Evolutionary conservation across 2,888 invertebrate genomes (phyloP).

Genomic region (Scotopteryx bipunctaria): DNA sequence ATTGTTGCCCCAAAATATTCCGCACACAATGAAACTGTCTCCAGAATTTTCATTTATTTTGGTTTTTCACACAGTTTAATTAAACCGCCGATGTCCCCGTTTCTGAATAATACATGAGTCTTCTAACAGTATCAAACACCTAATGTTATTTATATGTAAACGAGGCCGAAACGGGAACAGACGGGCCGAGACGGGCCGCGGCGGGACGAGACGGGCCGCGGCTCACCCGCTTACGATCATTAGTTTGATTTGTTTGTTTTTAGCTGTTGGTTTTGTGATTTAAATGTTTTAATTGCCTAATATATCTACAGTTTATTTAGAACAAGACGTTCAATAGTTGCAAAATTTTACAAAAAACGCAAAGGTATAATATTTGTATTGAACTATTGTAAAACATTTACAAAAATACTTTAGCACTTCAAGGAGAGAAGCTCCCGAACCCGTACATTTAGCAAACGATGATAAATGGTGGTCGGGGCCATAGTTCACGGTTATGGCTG

Average conservation of each 20-base stretch:
- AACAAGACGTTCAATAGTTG: no score
- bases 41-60: conserved; percentile 3
- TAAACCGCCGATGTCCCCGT: conserved; percentile 45
- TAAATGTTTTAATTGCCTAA: no score
- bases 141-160: conserved; percentile 47
- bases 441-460: conserved; percentile 11
- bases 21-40: conserved; percentile 1
- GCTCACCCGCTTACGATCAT: conserved; percentile 17
- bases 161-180: conserved; percentile 18
- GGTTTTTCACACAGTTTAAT: conserved; percentile 46
- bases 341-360: no score
- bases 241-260: no score
- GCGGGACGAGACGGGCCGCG: not conserved
- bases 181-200: conserved; percentile 18
- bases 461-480: conserved; percentile 16
- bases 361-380: no score
- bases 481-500: conserved; percentile 18
- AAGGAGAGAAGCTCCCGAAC: not conserved
- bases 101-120: conserved; percentile 51
- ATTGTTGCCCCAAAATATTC: not conserved
- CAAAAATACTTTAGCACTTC: not conserved
- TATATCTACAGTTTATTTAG: no score
- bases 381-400: not conserved
- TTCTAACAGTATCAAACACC: conserved; percentile 24
- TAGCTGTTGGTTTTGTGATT: conserved; percentile 39